A percentile compares a stretch with the other conserved stretches of the same genome.
These are phyloP conservation scores for Merodon equestris DNA, from an alignment of 2,888 invertebrate species.

Conservation along the genomic window DNA sequence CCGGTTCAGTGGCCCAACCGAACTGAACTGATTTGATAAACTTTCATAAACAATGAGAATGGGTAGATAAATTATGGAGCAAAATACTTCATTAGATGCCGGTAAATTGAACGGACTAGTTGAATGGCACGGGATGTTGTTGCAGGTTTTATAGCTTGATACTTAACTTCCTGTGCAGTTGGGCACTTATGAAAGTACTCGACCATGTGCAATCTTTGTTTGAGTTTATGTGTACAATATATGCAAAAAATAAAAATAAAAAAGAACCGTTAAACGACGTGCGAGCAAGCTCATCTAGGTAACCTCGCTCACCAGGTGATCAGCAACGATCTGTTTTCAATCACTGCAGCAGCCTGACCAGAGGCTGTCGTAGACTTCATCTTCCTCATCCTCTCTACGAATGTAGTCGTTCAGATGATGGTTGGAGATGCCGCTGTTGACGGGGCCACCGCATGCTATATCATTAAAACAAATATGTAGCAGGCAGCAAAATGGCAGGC, in stretches of 20 bases:
- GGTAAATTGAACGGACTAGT: constrained; percentile 41
- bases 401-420: constrained; percentile 27
- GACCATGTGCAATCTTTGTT: constrained; percentile 56
- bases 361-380: constrained; percentile 62
- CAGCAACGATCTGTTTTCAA: constrained; percentile 68
- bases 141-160: constrained; percentile 56
- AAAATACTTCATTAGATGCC: constrained; percentile 62
- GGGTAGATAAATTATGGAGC: not conserved
- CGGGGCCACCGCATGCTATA: constrained; percentile 67
- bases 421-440: constrained; percentile 59
- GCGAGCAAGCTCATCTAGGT: constrained; percentile 58
- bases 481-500: constrained; percentile 58
- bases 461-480: constrained; percentile 69
- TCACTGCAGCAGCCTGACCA: constrained; percentile 63
- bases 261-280: constrained; percentile 66
- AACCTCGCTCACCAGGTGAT: constrained; percentile 63
- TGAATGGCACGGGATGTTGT: constrained; percentile 30
- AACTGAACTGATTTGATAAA: constrained; percentile 44
- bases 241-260: too few relatives aligned
- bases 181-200: constrained; percentile 51
- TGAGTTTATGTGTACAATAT: constrained; percentile 43
- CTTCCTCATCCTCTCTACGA: constrained; percentile 53
- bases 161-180: constrained; percentile 51
- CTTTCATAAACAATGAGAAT: constrained; percentile 60
- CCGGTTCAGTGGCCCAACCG: not conserved